Evolutionary conservation across 1,140 invertebrate species (phyloP), one percentile per base, ranked within the genome.

Genomic region (Rhyacophila brunnea): DNA sequence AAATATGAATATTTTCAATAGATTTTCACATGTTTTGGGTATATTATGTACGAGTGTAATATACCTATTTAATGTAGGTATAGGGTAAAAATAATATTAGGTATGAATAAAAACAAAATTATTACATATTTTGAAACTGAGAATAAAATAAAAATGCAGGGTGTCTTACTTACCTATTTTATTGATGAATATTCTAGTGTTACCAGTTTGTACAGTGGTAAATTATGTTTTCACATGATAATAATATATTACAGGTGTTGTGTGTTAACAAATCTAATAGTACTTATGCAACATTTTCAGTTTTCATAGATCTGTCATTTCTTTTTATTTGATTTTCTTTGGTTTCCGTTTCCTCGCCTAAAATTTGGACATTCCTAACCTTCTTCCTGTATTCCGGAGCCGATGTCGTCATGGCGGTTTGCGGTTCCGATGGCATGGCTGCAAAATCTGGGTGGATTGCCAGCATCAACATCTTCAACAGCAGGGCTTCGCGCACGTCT

Each of bases 391-490:
- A 73, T 7, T 68, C 66, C 5, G 71, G 74, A 18, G 72, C 70
- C 18, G 75, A 73, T 0, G 74, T 77, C 4, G 75, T 79, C 42
- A 75, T 58, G 38, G 74, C 71, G 0, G 71, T 71, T 6, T 68
- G 67, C 3, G 72, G 69, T 17, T 68, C 69, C 5, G 0, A 71
- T 67, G 48, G 66, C 61, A 55, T 76, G 67, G 3, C 80, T 66
- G 28, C 81, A 78, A 80, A 78, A 62, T 85, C 83, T 1, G 83
- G 80, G 66, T 84, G 85, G 47, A 88, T 87, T 0, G 85, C 86
- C 14, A 88, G 64, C 61, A 87, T 83, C 2, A 88, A 68, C 86
- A 88, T 87, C 63, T 85, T 82, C 45, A 87, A 64, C 4, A 88
- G 65, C 14, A 88, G 68, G 60, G 86, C 85, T 70, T 88, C 87